Evolutionary conservation across 2,113 vertebrate species (phyloP).

Genomic region (Istiophorus platypterus): DNA sequence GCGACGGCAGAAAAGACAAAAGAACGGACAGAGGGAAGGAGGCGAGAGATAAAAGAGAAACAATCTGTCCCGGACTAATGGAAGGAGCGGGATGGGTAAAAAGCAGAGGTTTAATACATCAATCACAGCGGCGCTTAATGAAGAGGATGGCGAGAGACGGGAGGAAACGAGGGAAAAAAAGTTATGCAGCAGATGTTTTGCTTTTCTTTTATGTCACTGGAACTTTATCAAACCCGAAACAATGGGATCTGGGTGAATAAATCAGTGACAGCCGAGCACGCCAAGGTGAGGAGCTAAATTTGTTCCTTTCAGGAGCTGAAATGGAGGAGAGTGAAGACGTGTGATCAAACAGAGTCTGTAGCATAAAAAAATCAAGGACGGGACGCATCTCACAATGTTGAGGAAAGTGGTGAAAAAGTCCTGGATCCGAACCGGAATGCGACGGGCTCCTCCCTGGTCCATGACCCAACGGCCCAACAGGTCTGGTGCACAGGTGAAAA

Average conservation of each 20-base stretch:
- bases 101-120: conserved; percentile 53
- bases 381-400: no score
- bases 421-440: no score
- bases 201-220: conserved; percentile 39
- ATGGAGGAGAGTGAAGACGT: neutral
- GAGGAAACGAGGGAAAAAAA: neutral
- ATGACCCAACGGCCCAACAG: no score
- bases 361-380: no score
- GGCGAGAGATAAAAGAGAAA: conserved; percentile 49
- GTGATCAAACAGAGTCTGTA: conserved; percentile 4
- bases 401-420: no score
- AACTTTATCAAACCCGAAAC: conserved; percentile 37
- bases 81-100: conserved; percentile 21
- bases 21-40: conserved; percentile 18
- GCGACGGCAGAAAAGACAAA: conserved; percentile 47
- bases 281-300: neutral
- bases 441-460: no score
- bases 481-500: no score
- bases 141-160: neutral
- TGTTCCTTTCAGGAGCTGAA: neutral
- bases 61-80: conserved; percentile 42
- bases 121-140: conserved; percentile 41
- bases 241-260: neutral
- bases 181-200: neutral
- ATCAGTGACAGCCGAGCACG: neutral